A percentile compares a stretch with the other conserved stretches of the same genome.
phyloP scores from a whole-genome alignment of 2,113 vertebrate species.

The Sciurus niger region DNA sequence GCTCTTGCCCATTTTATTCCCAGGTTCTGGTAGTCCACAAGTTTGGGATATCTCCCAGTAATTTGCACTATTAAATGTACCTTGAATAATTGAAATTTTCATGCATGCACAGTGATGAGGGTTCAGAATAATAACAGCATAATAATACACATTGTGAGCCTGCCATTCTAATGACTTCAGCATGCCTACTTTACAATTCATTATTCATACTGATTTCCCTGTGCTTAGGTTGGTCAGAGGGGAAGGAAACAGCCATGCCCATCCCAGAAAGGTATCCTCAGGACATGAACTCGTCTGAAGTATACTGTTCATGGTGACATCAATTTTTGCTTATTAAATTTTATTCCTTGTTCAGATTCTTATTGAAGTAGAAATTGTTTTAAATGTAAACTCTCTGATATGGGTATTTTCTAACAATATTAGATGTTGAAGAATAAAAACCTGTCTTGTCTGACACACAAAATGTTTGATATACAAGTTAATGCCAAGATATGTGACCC shows the following conservation, averaged over 20 bases:
- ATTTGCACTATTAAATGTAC: neutral
- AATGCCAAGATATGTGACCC: neutral
- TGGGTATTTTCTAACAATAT: neutral
- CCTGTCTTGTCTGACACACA: neutral
- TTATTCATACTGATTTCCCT: neutral
- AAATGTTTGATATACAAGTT: neutral
- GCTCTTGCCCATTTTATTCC: neutral
- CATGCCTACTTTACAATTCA: neutral
- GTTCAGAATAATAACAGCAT: neutral
- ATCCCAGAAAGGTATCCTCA: neutral
- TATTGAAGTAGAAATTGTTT: neutral
- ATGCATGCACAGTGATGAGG: neutral
- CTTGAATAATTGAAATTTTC: neutral
- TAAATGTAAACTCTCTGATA: neutral
- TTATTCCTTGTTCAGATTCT: neutral
- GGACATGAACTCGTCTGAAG: neutral
- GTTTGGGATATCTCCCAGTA: neutral
- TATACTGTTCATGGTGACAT: neutral
- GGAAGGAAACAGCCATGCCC: neutral
- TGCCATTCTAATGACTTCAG: neutral
- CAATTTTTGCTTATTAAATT: conserved; percentile 14
- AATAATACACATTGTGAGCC: neutral
- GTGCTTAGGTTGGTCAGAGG: neutral
- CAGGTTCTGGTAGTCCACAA: neutral
- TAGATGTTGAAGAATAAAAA: conserved; percentile 49